Evolutionary conservation across 2,888 invertebrate genomes (phyloP).

Genomic region (Nebria brevicollis): DNA sequence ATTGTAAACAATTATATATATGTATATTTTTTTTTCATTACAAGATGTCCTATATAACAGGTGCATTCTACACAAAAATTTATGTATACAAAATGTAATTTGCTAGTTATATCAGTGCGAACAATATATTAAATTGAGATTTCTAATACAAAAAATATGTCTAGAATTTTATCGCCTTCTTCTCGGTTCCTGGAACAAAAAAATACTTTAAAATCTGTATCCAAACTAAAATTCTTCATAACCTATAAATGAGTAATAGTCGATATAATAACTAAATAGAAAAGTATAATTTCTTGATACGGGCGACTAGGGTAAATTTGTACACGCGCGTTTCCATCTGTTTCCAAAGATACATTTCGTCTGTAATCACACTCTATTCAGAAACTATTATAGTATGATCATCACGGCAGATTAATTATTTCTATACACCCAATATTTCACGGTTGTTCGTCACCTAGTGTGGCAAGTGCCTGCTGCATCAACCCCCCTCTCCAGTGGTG

Average conservation of each 20-base stretch:
- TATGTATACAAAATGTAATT: slow-evolving; percentile 44
- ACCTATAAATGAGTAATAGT: no score
- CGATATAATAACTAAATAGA: neutral
- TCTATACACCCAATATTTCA: neutral
- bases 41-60: slow-evolving; percentile 44
- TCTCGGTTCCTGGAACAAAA: slow-evolving; percentile 31
- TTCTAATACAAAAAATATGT: slow-evolving; percentile 40
- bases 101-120: slow-evolving; percentile 37
- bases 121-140: slow-evolving; percentile 28
- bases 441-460: neutral
- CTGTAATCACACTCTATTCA: neutral
- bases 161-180: slow-evolving; percentile 34
- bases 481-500: neutral
- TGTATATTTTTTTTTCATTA: slow-evolving; percentile 25
- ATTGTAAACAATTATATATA: slow-evolving; percentile 44
- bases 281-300: neutral
- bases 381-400: neutral
- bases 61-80: slow-evolving; percentile 37
- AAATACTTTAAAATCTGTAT: neutral
- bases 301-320: neutral
- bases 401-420: neutral
- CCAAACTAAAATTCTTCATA: no score
- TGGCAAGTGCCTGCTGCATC: neutral
- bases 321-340: neutral
- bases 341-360: neutral